Conservation (phyloP, 2,888 invertebrate species). For the Tetheella fluctuosa region DNA sequence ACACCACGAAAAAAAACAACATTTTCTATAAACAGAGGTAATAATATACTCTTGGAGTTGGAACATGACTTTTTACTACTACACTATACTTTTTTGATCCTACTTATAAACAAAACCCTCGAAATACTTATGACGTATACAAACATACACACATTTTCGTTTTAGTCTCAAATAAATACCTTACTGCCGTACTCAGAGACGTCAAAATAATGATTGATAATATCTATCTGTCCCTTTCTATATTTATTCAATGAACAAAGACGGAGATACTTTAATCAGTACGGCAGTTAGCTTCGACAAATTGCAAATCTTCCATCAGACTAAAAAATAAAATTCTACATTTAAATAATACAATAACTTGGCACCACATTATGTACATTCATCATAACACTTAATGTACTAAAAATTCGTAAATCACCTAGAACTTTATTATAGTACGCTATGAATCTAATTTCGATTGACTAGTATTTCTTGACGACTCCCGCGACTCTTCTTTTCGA, state of each 20-base stretch:
- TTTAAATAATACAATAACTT: background rate
- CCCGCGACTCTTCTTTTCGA: constrained; percentile 48
- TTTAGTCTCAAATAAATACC: background rate
- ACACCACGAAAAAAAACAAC: constrained; percentile 10
- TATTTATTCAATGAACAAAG: too few species aligned
- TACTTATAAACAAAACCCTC: background rate
- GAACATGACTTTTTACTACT: constrained; percentile 2
- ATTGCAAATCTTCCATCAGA: background rate
- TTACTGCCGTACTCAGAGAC: too few species aligned
- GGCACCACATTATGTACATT: background rate
- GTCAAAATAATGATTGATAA: too few species aligned
- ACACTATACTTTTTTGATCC: background rate
- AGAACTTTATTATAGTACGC: constrained; percentile 30
- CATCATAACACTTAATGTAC: constrained; percentile 13
- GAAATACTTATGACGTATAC: constrained; percentile 8
- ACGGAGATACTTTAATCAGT: too few species aligned
- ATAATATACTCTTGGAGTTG: background rate
- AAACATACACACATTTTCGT: background rate
- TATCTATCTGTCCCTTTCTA: background rate
- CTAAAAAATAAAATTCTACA: background rate
- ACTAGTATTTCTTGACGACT: constrained; percentile 74
- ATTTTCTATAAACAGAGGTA: constrained; percentile 12
- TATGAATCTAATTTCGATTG: constrained; percentile 76
- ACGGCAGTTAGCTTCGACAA: background rate
- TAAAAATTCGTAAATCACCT: constrained; percentile 17